A percentile compares a stretch with the other conserved stretches of the same genome.
Conservation (phyloP, 1,140 invertebrate genomes). For the Brachionus rotundiformis region DNA sequence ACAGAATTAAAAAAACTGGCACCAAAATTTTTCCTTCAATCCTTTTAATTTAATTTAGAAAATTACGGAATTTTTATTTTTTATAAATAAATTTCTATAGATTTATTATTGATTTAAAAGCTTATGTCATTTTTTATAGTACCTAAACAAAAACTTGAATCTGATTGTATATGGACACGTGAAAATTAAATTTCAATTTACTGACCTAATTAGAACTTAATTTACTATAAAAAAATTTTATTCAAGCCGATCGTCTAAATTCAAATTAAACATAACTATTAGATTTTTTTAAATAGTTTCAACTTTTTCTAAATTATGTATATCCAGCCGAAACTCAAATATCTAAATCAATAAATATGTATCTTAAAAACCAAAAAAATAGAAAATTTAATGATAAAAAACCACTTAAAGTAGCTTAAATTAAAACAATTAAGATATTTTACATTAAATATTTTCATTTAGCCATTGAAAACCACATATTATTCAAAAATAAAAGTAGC, state of each 20-base stretch:
- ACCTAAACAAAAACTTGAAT: too few species aligned
- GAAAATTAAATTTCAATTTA: background rate
- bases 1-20: too few species aligned
- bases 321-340: background rate
- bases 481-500: slow-evolving; percentile 41
- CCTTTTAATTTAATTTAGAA: too few species aligned
- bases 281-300: background rate
- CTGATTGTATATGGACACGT: background rate
- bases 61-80: too few species aligned
- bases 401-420: background rate
- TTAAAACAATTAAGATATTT: background rate
- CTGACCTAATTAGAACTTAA: background rate
- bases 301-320: background rate
- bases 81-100: too few species aligned
- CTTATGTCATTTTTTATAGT: too few species aligned
- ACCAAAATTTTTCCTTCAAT: too few species aligned
- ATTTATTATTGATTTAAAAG: too few species aligned
- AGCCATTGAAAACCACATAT: background rate
- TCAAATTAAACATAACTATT: slow-evolving; percentile 4
- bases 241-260: background rate
- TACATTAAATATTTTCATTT: background rate
- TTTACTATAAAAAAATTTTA: background rate
- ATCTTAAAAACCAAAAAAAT: background rate
- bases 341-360: background rate
- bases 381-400: background rate